Conservation (phyloP, 2,888 invertebrate species). For the Tupiocoris notatus region DNA sequence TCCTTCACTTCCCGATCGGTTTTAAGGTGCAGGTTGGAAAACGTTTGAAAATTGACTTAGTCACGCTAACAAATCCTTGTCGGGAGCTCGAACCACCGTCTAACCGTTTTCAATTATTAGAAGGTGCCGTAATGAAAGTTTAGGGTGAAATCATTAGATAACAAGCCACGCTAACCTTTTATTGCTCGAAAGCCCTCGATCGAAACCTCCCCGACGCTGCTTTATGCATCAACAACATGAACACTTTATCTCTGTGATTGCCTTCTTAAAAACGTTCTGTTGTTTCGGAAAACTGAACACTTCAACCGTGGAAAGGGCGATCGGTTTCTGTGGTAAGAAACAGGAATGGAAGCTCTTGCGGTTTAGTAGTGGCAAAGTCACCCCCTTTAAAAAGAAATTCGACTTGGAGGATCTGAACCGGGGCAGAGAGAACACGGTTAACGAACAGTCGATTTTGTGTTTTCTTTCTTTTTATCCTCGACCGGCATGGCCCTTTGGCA, state of each 20-base stretch:
- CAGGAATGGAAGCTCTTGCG: too few species aligned
- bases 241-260: conserved; percentile 5
- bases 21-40: neutral
- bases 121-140: conserved; percentile 44
- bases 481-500: neutral
- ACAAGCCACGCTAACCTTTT: conserved; percentile 29
- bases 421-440: too few species aligned
- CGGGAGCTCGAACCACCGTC: neutral
- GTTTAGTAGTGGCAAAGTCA: too few species aligned
- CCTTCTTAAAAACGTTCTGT: neutral
- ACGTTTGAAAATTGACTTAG: conserved; percentile 35
- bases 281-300: neutral
- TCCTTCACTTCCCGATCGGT: neutral
- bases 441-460: neutral
- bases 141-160: conserved; percentile 40
- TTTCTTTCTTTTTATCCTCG: neutral
- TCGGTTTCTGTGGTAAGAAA: neutral
- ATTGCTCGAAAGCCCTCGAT: too few species aligned
- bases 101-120: conserved; percentile 44
- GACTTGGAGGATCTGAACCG: too few species aligned
- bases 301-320: conserved; percentile 5
- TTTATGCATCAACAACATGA: conserved; percentile 25
- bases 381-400: too few species aligned
- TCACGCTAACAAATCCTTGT: conserved; percentile 43
- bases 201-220: too few species aligned